These are phyloP conservation scores for Ailuropoda melanoleuca DNA, from an alignment of 2,113 vertebrate species.

Conservation along the genomic window DNA sequence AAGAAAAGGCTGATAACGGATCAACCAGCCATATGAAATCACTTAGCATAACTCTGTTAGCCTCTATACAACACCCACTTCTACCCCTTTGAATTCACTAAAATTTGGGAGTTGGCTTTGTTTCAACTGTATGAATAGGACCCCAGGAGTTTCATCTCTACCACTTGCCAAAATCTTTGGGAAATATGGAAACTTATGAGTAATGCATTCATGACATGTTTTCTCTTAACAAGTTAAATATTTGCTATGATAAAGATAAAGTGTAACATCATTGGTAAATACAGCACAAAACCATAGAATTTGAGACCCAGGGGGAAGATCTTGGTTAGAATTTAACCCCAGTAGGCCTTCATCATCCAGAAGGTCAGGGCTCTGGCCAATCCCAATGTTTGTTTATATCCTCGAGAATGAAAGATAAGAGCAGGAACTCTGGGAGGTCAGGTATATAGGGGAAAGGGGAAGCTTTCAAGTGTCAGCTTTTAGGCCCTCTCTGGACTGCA, in stretches of 20 bases:
- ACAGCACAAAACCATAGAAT: constrained; percentile 66
- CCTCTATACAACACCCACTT: background rate
- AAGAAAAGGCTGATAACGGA: background rate
- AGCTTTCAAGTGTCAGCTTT: background rate
- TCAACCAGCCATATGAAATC: background rate
- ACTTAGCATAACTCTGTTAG: background rate
- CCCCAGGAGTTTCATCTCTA: constrained; percentile 41
- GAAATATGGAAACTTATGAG: constrained; percentile 59
- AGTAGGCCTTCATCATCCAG: constrained; percentile 23
- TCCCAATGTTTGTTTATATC: constrained; percentile 66
- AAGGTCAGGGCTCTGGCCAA: constrained; percentile 64
- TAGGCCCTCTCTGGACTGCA: background rate
- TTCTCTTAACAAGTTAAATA: constrained; percentile 74
- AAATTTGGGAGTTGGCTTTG: background rate
- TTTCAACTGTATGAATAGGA: background rate
- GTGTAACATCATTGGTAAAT: constrained; percentile 70
- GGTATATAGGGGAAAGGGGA: background rate
- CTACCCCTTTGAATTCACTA: background rate
- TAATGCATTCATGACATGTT: constrained; percentile 66
- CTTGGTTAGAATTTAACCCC: constrained; percentile 75
- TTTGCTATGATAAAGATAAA: constrained; percentile 75
- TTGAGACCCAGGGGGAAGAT: constrained; percentile 2
- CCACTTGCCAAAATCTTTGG: constrained; percentile 41
- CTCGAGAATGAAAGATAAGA: constrained; percentile 57
- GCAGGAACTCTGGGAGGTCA: constrained; percentile 57